A percentile compares a stretch with the other conserved stretches of the same genome.
Evolutionary conservation across 2,797 vertebrate genomes (phyloP).

Genomic region (Heterohyrax brucei): DNA sequence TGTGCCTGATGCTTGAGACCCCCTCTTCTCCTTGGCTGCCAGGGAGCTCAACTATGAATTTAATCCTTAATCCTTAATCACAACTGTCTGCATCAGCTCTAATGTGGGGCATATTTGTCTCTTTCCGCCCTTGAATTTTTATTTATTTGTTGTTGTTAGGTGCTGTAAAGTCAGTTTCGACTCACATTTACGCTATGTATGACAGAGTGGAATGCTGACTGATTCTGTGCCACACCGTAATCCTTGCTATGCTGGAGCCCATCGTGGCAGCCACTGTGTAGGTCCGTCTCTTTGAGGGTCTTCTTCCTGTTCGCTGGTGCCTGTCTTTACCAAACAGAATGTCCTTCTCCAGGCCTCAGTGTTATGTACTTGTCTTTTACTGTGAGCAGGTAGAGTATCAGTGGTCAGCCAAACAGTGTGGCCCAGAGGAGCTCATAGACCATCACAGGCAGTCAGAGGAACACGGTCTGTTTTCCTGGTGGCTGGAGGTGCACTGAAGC

Average conservation of each 20-base stretch:
- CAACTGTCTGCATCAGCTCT: background rate
- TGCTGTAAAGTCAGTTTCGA: no score
- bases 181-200: no score
- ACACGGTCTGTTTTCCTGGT: background rate
- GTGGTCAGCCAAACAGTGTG: background rate
- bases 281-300: no score
- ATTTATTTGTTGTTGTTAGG: background rate
- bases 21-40: background rate
- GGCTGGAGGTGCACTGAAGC: background rate
- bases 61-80: background rate
- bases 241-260: no score
- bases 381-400: background rate
- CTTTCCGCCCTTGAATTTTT: constrained; percentile 35
- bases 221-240: no score
- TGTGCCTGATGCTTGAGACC: background rate
- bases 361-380: background rate
- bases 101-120: background rate
- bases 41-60: background rate
- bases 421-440: background rate
- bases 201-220: no score
- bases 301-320: no score
- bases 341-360: background rate
- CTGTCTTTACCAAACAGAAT: no score
- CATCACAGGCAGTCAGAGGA: no score
- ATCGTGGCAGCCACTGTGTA: no score